Evolutionary conservation across 2,113 vertebrate species (phyloP), one percentile per base, ranked within the genome.

Genomic region (Ciconia boyciana): DNA sequence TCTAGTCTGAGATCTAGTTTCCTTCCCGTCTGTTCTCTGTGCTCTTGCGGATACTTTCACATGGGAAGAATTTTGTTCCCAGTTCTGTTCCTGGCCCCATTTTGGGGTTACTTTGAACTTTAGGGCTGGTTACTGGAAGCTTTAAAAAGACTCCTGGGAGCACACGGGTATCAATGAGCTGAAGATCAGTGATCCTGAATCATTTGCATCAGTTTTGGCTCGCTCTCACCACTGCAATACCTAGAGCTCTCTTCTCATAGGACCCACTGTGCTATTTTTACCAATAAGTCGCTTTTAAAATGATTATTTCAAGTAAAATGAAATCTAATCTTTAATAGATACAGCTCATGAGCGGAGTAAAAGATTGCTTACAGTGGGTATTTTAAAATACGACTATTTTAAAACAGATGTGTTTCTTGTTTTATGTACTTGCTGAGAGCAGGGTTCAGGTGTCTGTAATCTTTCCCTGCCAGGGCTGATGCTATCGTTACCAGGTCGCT

Each of bases 381-480:
- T 51, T 92, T 91, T 43, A 51, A 54, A 88, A 24, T 6, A 32
- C 1, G 4, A 9, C 22, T 66, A 6, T 41, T 77, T 68, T 75
- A 68, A 75, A 83, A 29, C 39, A 76, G 61, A 19, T 80, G 18
- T n/a, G 25, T 58, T 85, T 71, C 79, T 68, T 75, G 39, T 79
- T 93, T 83, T 62, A 80, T 79, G 84, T 69, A 57, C 43, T 79
- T 84, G 18, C 83, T 71, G 41, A 46, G 12, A 78, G 54, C 46
- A 75, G 92, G 76, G 83, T 80, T 97, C 95, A 36, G 94, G 96
- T 97, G 76, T 97, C 96, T 91, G 90, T 93, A 83, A 44, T 13
- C 4, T 10, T 66, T 60, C 85, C 88, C 26, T 13, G 39, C 5
- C 13, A 43, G 65, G 5, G 28, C 64, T 1, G 94, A 94, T 94